Evolutionary conservation across 2,888 invertebrate genomes (phyloP), one percentile per base, ranked within the genome.

Genomic region (Stenchaetothrips biformis): DNA sequence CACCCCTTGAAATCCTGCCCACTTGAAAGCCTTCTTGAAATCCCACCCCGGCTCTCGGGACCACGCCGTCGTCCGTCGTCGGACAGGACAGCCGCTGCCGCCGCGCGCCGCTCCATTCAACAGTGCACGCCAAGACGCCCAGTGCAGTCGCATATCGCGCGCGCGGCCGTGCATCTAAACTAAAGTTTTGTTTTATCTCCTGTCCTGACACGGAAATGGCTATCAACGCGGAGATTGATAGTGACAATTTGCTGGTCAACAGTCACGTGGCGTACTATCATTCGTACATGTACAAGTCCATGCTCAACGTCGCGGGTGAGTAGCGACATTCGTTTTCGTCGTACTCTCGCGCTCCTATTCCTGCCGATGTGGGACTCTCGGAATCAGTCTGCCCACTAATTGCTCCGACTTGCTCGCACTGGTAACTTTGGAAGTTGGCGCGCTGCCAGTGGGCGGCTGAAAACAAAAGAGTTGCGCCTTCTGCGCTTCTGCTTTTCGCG

Each of bases 191-290:
- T 67, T 21, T 74, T 74, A 74, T 74, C 67, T 74, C 2, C 25
- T 21, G 67, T 74, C 2, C 25, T 21, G 67, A 9, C 67, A 8
- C 67, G 11, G 25, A 74, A 74, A 74, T 74, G 67, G 67, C 67
- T 74, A 74, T 74, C 67, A 74, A 74, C 25, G 67, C 67, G 11
- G 67, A 74, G 67, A 74, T 74, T 74, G 67, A 74, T 74, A 74
- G 25, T 21, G 67, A 74, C 67, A 74, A 74, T 74, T 74, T 74
- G 67, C 67, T 74, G 21, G 67, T 74, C 67, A 74, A 74, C 67
- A 74, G 67, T 11, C 67, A 74, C 25, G 67, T 74, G 67, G 67
- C 67, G 9, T 74, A 74, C 67, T 74, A 74, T 25, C 67, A 74
- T 25, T 74, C 67, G 21, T 74, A 74, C 25, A 21, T 74, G 67